Conservation (phyloP, 2,797 vertebrate species). For the Darevskia mixta region DNA sequence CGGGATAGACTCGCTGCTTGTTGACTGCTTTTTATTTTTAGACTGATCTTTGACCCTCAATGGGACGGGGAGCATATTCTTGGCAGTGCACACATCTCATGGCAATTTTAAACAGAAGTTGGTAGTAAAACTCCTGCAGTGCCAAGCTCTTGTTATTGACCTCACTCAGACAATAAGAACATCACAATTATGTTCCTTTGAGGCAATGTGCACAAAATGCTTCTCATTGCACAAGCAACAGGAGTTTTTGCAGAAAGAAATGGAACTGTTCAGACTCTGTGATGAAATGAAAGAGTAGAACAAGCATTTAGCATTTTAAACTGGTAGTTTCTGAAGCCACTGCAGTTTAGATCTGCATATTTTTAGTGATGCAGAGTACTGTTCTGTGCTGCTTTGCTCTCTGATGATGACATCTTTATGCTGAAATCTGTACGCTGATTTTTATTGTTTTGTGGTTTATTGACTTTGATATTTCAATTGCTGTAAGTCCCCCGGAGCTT, state of each 20-base stretch:
- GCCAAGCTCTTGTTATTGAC: not conserved
- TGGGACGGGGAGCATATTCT: constrained; percentile 23
- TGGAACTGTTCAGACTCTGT: not conserved
- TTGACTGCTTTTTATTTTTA: not conserved
- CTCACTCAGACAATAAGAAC: constrained; percentile 17
- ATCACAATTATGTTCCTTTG: not conserved
- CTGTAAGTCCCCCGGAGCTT: not conserved
- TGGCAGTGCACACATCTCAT: fast-evolving
- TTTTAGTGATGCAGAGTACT: not conserved
- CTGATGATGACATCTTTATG: not conserved
- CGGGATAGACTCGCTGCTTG: not conserved
- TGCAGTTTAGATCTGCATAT: not conserved
- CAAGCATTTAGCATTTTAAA: not conserved
- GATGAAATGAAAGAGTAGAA: constrained; percentile 7
- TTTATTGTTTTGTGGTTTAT: not conserved
- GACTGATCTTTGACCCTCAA: constrained; percentile 8
- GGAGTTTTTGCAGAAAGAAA: constrained; percentile 6
- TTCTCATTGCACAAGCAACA: not conserved
- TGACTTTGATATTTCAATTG: not conserved
- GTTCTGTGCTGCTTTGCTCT: not conserved
- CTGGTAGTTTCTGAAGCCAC: not conserved
- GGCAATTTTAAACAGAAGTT: not conserved
- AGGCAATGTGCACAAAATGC: constrained; percentile 1
- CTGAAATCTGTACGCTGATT: not conserved
- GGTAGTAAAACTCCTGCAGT: not conserved